Conservation (phyloP, 2,113 vertebrate species). For the Choloepus hoffmanni region DNA sequence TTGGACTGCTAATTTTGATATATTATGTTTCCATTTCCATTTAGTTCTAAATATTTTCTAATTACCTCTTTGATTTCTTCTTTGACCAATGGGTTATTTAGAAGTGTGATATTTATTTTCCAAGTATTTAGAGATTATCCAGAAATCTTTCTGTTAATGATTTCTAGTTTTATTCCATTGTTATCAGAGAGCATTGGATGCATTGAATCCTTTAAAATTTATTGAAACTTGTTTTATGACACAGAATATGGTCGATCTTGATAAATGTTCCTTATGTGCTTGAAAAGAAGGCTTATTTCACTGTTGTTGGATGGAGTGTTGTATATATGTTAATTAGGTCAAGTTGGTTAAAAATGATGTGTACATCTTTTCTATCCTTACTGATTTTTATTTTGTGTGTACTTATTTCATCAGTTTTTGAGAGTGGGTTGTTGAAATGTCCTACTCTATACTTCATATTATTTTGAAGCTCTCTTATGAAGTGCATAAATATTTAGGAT, state of each 20-base stretch:
- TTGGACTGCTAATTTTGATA: neutral
- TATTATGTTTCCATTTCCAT: neutral
- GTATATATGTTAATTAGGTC: neutral
- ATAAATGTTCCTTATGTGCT: neutral
- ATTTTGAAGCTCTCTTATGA: neutral
- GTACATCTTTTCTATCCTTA: neutral
- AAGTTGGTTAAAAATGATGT: neutral
- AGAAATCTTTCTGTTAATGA: neutral
- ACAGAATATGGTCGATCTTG: neutral
- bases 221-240: neutral
- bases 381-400: neutral
- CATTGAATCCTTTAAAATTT: neutral
- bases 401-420: neutral
- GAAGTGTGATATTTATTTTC: too few species aligned
- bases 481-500: neutral
- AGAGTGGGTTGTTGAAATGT: neutral
- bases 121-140: neutral
- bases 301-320: neutral
- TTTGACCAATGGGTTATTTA: too few species aligned
- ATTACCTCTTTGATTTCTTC: too few species aligned
- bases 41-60: neutral
- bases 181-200: neutral
- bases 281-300: neutral
- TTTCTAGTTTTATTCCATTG: neutral
- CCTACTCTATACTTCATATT: neutral